Evolutionary conservation across 2,888 invertebrate genomes (phyloP).

Genomic region (Diabrotica balteata): DNA sequence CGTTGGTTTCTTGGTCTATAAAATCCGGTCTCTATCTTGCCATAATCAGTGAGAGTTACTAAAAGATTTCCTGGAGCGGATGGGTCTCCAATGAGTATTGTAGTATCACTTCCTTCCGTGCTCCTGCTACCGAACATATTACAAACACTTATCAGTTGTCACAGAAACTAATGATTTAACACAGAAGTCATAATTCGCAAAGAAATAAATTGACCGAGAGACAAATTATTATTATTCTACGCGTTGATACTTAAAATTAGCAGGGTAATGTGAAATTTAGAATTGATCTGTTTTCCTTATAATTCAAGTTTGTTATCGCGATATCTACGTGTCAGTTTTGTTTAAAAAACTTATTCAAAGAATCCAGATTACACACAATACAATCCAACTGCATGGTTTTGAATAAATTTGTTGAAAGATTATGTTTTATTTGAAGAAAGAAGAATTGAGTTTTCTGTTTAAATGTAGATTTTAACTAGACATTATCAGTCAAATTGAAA

Average conservation of each 20-base stretch:
- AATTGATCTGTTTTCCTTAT: background rate
- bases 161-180: too few species aligned
- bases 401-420: slow-evolving; percentile 1
- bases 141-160: too few species aligned
- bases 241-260: background rate
- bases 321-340: background rate
- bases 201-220: too few species aligned
- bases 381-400: background rate
- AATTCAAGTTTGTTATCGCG: slow-evolving; percentile 1
- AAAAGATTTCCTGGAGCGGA: background rate
- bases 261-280: background rate
- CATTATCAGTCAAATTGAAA: too few species aligned
- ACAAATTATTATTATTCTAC: background rate
- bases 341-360: slow-evolving; percentile 1
- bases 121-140: background rate
- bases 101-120: background rate
- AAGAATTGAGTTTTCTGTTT: too few species aligned
- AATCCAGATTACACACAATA: slow-evolving; percentile 1
- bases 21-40: too few species aligned
- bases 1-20: too few species aligned
- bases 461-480: too few species aligned
- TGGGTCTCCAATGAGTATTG: background rate
- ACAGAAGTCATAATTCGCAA: too few species aligned
- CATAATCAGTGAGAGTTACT: too few species aligned
- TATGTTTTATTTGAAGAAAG: background rate